phyloP scores from a whole-genome alignment of 2,888 invertebrate species.

The Luperina testacea region DNA sequence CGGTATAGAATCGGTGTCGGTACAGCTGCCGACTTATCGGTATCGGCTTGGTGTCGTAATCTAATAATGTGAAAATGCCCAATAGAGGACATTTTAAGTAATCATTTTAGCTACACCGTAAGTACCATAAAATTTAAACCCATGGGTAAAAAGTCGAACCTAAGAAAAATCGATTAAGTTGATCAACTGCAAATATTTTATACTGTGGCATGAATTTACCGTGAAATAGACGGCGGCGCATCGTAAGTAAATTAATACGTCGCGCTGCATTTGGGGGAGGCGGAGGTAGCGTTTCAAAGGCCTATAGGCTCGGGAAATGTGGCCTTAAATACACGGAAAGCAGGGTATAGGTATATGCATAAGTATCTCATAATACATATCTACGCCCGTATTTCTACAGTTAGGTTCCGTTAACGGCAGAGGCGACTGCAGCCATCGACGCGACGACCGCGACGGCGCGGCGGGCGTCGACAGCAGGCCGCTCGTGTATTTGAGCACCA shows the following conservation, averaged over 20 bases:
- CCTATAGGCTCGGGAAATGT: neutral
- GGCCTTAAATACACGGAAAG: neutral
- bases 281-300: neutral
- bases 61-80: no score
- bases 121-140: neutral
- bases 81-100: neutral
- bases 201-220: neutral
- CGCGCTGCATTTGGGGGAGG: neutral
- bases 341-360: no score
- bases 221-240: neutral
- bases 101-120: neutral
- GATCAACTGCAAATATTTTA: neutral
- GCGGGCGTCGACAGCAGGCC: no score
- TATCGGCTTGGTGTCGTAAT: no score
- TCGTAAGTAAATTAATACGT: neutral
- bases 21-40: no score
- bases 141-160: neutral
- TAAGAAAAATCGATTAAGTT: neutral
- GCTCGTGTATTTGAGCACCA: no score
- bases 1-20: no score
- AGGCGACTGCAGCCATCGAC: no score
- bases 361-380: neutral
- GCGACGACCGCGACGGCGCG: no score
- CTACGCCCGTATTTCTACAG: neutral
- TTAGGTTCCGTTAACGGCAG: neutral